A percentile compares a stretch with the other conserved stretches of the same genome.
These are phyloP conservation scores for Elegia similella DNA, from an alignment of 2,888 invertebrate genomes.

Conservation along the genomic window DNA sequence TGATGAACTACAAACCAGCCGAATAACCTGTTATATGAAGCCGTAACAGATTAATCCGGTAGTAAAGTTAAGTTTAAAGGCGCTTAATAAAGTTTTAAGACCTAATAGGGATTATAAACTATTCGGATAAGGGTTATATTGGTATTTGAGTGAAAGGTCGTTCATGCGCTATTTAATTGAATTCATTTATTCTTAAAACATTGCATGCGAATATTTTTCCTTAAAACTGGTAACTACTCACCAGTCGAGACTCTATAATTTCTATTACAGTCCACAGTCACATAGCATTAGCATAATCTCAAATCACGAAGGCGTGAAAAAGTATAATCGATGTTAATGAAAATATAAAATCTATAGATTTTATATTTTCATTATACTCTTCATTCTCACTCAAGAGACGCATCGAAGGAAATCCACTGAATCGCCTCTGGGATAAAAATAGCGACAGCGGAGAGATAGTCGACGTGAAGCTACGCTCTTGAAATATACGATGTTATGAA, in stretches of 20 bases:
- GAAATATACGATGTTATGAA: conserved; percentile 48
- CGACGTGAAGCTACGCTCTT: conserved; percentile 48
- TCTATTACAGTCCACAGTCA: too few relatives aligned
- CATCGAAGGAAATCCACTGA: conserved; percentile 10
- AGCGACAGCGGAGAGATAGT: conserved; percentile 33
- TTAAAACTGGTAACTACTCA: too few relatives aligned
- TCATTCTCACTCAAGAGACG: not conserved
- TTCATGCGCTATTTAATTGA: too few relatives aligned
- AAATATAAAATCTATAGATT: conserved; percentile 5
- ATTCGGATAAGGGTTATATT: not conserved
- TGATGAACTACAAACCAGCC: conserved; percentile 5
- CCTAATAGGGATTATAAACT: conserved; percentile 7
- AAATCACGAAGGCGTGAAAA: too few relatives aligned
- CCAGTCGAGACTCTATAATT: too few relatives aligned
- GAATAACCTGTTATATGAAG: not conserved
- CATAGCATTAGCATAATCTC: too few relatives aligned
- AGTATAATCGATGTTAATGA: not conserved
- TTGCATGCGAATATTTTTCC: too few relatives aligned
- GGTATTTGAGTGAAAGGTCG: not conserved
- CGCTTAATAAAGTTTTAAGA: not conserved
- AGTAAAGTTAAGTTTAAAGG: conserved; percentile 5
- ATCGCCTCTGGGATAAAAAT: conserved; percentile 12
- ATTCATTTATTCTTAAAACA: too few relatives aligned
- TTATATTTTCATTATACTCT: too few relatives aligned
- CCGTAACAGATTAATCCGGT: not conserved